Base-by-base conservation (phyloP, 2,113 vertebrate genomes). In the Oostethus manadensis region DNA sequence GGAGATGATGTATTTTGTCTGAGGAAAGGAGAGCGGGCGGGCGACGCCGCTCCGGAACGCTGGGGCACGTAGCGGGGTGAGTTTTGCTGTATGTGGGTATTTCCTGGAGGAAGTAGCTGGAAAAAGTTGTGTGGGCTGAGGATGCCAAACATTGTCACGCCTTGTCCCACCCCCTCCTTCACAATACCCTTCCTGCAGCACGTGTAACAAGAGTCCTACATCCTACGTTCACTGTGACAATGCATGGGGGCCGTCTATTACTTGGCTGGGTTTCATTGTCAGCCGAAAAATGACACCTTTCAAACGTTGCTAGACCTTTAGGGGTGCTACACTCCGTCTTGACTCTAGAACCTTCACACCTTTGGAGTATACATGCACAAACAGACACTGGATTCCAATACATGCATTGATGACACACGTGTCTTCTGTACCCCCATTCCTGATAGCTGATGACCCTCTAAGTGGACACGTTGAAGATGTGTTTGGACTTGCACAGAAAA, bases 61-160 rank as follows among this genome's bases (percentile, higher is more conserved):
- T 22, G 65, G 62, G 72, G 70, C 66, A 84, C 83, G 84, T 87
- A 87, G 75, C 75, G 56, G 48, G 79, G 85, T 84, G 66, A 82
- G 79, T 56, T 54, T 5, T 20, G 20, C 11, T 10, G 1, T 4
- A 15, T 15, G 10, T 13, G 29, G 11, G 11, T 6, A 6, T 40
- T 42, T 47, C 43, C 16, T 20, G 14, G 10, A 20, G 18, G 17
- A 38, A 16, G 8, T 38, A n/a, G n/a, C n/a, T n/a, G n/a, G n/a
- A n/a, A n/a, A n/a, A n/a, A n/a, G n/a, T n/a, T n/a, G n/a, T n/a
- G n/a, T n/a, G n/a, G n/a, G n/a, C n/a, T n/a, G n/a, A n/a, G n/a
- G n/a, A 83, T 82, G 75, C 67, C 71, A 82, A 70, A 78, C 67
- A 73, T 51, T 64, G 66, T 59, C 51, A 73, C 66, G 13, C 58